Base-by-base conservation (phyloP, 2,113 vertebrate species). In the Ammodytes marinus region DNA sequence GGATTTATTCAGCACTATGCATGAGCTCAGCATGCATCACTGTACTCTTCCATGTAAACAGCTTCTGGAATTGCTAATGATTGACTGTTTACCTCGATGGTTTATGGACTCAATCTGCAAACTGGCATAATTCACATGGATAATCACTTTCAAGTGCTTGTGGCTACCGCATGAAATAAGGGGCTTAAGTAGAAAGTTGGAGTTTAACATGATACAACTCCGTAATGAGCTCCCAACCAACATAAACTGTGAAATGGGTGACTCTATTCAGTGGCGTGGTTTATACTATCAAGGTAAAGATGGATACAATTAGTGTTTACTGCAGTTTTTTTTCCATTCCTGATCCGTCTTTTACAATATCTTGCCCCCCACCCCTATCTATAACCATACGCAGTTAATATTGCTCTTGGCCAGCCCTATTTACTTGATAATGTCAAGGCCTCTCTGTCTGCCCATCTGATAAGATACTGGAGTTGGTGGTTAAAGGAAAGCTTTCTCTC, bases 31-130 rank as follows among this genome's bases (percentile, higher is more conserved):
- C 86, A 77, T 17, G 82, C 88, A 74, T 90, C 83, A 55, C 79
- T 90, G 86, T 90, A 52, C 77, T 68, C 79, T 61, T 86, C 72
- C 82, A 83, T 91, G 87, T 92, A 85, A 90, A 92, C 83, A 89
- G 84, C 87, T 86, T 90, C 69, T 74, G 84, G 78, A 88, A 90
- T 84, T 83, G 73, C 86, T 84, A 90, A 90, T 82, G 82, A 82
- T 77, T 68, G 75, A 84, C 74, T 87, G 87, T 88, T 91, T 88
- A 89, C 86, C 53, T 82, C 85, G 63, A 70, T 86, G 84, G 70
- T 90, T 87, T 82, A 80, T 64, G 60, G 77, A 77, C 77, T 75
- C 71, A 84, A 69, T 88, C 83, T 69, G 79, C 74, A 86, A 89
- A 89, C 77, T 42, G 54, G 69, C 74, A 80, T 73, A 78, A 88